Evolutionary conservation across 2,113 vertebrate genomes (phyloP), one percentile per base, ranked within the genome.

Genomic region (Oostethus manadensis): DNA sequence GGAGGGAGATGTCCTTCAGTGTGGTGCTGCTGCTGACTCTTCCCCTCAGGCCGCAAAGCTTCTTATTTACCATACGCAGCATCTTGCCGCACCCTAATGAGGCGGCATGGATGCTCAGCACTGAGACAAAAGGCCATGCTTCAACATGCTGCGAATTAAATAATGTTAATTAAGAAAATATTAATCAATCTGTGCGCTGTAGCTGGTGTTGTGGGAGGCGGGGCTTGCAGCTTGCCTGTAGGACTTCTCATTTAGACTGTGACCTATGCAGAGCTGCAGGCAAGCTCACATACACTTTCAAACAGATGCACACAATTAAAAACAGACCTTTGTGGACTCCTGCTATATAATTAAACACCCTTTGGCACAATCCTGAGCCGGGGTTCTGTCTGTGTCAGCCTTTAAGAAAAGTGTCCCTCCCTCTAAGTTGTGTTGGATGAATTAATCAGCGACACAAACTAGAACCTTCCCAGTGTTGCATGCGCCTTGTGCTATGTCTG

Each of bases 131-230:
- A 81, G 77, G 79, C 72, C 77, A 58, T 38, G 7, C 62, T 26
- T 42, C 58, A 58, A 83, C 70, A 68, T 61, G 72, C 70, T 58
- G 56, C 46, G 84, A 77, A 87, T 80, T 80, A 85, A 89, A 88
- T 84, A 88, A 87, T 84, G 78, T 83, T 84, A 89, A 88, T 88
- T 86, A 87, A 85, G 84, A 81, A 89, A 88, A 88, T 88, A 89
- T 88, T 80, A 85, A 88, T 84, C 78, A 82, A 87, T 84, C 77
- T 72, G 44, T 7, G 62, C 72, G 82, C 51, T 73, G 70, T 44
- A 45, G 76, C 64, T 18, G 68, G 77, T 72, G 78, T 64, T 70
- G 62, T 62, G 70, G 77, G 74, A 78, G 81, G 81, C 46, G 29
- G 71, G 13, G 81, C 89, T 86, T 86, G 75, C 76, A 85, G 87